phyloP scores from a whole-genome alignment of 1,140 invertebrate genomes.

The Drosophila malerkotliana region DNA sequence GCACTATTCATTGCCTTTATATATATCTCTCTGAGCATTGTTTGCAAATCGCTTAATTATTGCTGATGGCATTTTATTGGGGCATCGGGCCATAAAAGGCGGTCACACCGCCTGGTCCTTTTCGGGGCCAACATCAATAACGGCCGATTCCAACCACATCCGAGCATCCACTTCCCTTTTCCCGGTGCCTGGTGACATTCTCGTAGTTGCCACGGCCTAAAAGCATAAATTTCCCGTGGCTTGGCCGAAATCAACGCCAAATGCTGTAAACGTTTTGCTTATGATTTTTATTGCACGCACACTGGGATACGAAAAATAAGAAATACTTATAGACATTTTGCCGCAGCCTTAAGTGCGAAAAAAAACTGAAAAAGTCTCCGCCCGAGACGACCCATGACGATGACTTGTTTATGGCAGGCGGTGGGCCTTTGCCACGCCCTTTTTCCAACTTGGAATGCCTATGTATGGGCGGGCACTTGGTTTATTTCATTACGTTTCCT shows the following conservation, averaged over 20 bases:
- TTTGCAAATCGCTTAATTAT: conserved; percentile 65
- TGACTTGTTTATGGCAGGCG: conserved; percentile 59
- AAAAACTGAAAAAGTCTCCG: conserved; percentile 17
- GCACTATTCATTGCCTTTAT: conserved; percentile 37
- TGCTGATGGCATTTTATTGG: conserved; percentile 56
- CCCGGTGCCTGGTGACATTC: conserved; percentile 31
- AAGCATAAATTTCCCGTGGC: conserved; percentile 69
- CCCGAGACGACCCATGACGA: conserved; percentile 37
- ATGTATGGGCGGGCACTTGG: conserved; percentile 40
- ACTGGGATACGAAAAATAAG: conserved; percentile 13
- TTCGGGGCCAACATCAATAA: conserved; percentile 1
- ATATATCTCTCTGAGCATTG: conserved; percentile 44
- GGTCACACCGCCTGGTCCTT: conserved; percentile 22
- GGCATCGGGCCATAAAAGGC: conserved; percentile 50
- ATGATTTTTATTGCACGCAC: conserved; percentile 73
- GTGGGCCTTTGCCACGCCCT: conserved; percentile 33
- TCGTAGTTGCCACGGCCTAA: conserved; percentile 55
- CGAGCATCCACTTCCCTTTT: conserved; percentile 11
- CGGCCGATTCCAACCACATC: neutral
- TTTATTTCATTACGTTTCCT: conserved; percentile 46
- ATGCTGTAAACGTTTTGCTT: conserved; percentile 65
- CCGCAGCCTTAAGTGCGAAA: conserved; percentile 50
- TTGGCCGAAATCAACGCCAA: conserved; percentile 66
- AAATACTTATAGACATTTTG: conserved; percentile 38
- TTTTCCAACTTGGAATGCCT: conserved; percentile 8